Conservation (phyloP, 2,113 vertebrate genomes). For the Etheostoma spectabile region DNA sequence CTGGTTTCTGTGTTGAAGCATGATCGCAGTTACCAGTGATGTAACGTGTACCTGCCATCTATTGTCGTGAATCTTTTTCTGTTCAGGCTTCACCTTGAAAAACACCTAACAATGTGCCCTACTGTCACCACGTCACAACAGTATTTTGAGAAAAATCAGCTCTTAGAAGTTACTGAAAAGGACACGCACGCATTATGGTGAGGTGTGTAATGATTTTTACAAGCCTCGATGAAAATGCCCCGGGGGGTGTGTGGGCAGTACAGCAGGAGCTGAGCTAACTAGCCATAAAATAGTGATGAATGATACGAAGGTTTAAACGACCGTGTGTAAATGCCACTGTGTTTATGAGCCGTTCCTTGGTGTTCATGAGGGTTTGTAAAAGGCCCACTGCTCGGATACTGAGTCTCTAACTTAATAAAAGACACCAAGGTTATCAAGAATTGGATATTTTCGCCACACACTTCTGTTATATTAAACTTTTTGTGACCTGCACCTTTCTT, state of each 20-base stretch:
- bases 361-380: conserved; percentile 40
- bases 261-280: conserved; percentile 67
- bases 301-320: conserved; percentile 58
- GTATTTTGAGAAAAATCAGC: conserved; percentile 5
- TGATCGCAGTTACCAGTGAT: neutral
- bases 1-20: neutral
- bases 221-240: conserved; percentile 48
- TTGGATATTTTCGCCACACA: neutral
- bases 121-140: neutral
- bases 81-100: neutral
- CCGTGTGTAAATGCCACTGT: conserved; percentile 55
- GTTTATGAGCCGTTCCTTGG: conserved; percentile 52
- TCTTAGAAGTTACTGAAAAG: conserved; percentile 17
- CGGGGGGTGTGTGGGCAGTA: conserved; percentile 45
- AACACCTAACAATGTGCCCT: neutral
- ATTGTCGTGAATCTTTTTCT: conserved; percentile 18
- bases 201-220: conserved; percentile 58
- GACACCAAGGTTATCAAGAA: neutral
- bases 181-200: conserved; percentile 9
- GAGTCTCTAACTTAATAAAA: conserved; percentile 9
- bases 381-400: neutral
- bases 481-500: neutral
- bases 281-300: conserved; percentile 74
- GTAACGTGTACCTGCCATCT: neutral
- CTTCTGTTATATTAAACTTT: too few relatives aligned